These are phyloP conservation scores for Limnothrissa miodon DNA, from an alignment of 2,113 vertebrate genomes.

Conservation along the genomic window DNA sequence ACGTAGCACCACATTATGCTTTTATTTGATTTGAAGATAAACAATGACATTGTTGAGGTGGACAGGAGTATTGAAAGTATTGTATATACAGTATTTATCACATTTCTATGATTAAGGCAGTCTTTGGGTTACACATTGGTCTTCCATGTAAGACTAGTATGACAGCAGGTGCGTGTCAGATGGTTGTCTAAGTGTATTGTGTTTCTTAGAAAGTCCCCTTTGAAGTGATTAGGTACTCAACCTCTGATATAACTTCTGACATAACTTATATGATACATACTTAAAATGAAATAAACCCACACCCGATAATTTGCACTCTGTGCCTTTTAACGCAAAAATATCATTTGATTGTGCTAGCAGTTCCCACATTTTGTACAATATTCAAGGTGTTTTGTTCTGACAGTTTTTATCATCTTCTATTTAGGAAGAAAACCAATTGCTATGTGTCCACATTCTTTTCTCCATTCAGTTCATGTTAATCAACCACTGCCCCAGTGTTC, in stretches of 20 bases:
- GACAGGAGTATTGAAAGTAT: neutral
- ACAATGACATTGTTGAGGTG: neutral
- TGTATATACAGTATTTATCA: slow-evolving; percentile 3
- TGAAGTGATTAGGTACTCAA: neutral
- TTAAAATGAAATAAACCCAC: neutral
- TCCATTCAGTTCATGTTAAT: neutral
- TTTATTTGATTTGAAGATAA: neutral
- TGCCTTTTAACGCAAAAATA: neutral
- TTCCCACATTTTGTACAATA: neutral
- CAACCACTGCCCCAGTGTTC: neutral
- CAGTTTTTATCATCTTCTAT: neutral
- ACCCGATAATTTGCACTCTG: neutral
- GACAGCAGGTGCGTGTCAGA: neutral
- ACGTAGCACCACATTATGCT: neutral
- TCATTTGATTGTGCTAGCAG: neutral
- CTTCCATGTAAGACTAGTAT: neutral
- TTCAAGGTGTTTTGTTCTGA: neutral
- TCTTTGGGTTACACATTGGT: neutral
- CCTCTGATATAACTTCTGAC: neutral
- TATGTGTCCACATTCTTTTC: neutral
- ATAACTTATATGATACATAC: neutral
- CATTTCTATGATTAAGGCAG: neutral
- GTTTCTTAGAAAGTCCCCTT: neutral
- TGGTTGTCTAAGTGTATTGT: neutral
- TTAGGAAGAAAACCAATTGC: neutral